A percentile compares a stretch with the other conserved stretches of the same genome.
phyloP scores from a whole-genome alignment of 2,797 vertebrate genomes.

The Erithacus rubecula region DNA sequence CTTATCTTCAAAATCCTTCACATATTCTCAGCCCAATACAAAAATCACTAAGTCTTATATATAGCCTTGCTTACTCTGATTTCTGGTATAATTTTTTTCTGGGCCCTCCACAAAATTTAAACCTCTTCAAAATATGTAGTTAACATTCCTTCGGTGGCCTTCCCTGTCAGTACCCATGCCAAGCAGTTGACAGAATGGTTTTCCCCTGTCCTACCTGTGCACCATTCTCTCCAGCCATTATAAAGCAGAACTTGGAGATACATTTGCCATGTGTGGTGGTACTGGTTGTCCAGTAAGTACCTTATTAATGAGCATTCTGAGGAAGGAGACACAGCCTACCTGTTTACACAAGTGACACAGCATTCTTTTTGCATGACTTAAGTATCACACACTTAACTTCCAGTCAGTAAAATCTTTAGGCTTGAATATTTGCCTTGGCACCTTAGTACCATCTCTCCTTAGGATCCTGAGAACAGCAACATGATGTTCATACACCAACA shows the following conservation, averaged over 20 bases:
- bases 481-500: not conserved
- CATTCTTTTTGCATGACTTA: not conserved
- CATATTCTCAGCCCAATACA: not conserved
- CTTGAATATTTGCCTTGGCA: not conserved
- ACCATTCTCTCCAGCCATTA: not conserved
- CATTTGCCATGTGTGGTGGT: not conserved
- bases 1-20: not conserved
- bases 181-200: not conserved
- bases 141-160: not conserved
- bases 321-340: not conserved
- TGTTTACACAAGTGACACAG: not conserved
- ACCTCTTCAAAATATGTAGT: not conserved
- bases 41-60: not conserved
- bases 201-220: not conserved
- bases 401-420: not conserved
- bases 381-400: not conserved
- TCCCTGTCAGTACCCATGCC: not conserved
- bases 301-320: not conserved
- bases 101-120: not conserved
- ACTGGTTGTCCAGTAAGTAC: not conserved
- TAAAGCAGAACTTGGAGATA: not conserved
- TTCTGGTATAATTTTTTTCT: not conserved
- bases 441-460: not conserved
- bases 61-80: not conserved
- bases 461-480: not conserved